A percentile compares a stretch with the other conserved stretches of the same genome.
These are phyloP conservation scores for Plecturocebus donacophilus DNA, from an alignment of 2,113 vertebrate genomes.

Conservation along the genomic window DNA sequence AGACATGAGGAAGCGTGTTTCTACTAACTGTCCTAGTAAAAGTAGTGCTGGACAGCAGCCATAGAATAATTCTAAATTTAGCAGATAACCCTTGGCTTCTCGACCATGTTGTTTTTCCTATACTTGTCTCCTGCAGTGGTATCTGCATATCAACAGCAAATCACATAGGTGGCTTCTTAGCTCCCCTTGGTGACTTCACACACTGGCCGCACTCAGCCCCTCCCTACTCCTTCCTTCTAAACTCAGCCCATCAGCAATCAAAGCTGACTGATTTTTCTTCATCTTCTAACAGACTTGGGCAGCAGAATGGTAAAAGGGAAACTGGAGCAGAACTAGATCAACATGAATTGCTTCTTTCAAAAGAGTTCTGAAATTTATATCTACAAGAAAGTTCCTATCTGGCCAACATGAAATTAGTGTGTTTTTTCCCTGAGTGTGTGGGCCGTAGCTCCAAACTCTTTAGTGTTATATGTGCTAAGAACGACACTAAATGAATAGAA, in stretches of 20 bases:
- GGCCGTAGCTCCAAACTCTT: not conserved
- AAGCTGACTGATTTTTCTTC: not conserved
- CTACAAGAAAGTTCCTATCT: not conserved
- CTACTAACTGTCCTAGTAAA: not conserved
- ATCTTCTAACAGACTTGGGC: not conserved
- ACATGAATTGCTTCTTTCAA: not conserved
- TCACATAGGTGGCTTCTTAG: not conserved
- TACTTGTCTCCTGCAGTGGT: not conserved
- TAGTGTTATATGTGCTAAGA: not conserved
- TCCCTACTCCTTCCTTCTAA: not conserved
- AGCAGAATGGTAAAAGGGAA: not conserved
- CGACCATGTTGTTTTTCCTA: not conserved
- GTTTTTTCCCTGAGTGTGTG: not conserved
- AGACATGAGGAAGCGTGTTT: not conserved
- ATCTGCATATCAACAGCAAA: not conserved
- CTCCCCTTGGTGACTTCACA: not conserved
- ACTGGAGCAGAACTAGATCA: not conserved
- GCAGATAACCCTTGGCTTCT: not conserved
- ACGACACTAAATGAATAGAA: not conserved
- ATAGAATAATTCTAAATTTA: not conserved
- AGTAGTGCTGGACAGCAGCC: not conserved
- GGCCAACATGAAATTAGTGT: not conserved
- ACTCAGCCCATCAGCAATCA: not conserved
- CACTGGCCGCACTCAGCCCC: not conserved
- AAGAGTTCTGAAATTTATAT: not conserved